A percentile compares a stretch with the other conserved stretches of the same genome.
Conservation (phyloP, 2,113 vertebrate genomes). For the Chaenogobius annularis region DNA sequence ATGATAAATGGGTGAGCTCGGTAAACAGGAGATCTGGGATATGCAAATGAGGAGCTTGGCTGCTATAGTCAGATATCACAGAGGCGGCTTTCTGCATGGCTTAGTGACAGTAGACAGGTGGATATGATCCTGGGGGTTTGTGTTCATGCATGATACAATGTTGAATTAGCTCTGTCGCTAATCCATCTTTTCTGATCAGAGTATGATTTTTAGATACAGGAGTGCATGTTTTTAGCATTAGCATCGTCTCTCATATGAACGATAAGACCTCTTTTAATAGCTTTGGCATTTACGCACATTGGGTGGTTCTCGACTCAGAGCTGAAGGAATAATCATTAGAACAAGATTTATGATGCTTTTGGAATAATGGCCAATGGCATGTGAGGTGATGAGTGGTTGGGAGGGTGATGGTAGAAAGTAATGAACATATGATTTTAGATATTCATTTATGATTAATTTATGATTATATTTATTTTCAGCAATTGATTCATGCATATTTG, state of each 20-base stretch:
- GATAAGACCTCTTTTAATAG: constrained; percentile 8
- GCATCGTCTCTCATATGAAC: not conserved
- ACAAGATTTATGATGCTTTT: constrained; percentile 33
- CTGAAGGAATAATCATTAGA: constrained; percentile 36
- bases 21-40: constrained; percentile 69
- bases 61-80: constrained; percentile 53
- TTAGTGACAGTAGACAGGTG: constrained; percentile 54
- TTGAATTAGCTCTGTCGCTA: constrained; percentile 46
- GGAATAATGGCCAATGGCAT: constrained; percentile 25
- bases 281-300: constrained; percentile 26
- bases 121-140: constrained; percentile 47
- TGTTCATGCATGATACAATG: constrained; percentile 32
- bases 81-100: constrained; percentile 42
- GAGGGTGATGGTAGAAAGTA: constrained; percentile 15
- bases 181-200: constrained; percentile 28
- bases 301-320: constrained; percentile 6
- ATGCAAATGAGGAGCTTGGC: constrained; percentile 65
- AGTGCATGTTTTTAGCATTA: constrained; percentile 6
- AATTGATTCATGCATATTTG: not conserved
- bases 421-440: constrained; percentile 8
- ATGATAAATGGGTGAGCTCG: constrained; percentile 67
- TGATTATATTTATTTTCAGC: not conserved
- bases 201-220: constrained; percentile 15
- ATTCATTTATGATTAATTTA: not conserved
- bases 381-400: constrained; percentile 20